phyloP scores from a whole-genome alignment of 2,888 invertebrate genomes.

The Chromoteleia sp. region DNA sequence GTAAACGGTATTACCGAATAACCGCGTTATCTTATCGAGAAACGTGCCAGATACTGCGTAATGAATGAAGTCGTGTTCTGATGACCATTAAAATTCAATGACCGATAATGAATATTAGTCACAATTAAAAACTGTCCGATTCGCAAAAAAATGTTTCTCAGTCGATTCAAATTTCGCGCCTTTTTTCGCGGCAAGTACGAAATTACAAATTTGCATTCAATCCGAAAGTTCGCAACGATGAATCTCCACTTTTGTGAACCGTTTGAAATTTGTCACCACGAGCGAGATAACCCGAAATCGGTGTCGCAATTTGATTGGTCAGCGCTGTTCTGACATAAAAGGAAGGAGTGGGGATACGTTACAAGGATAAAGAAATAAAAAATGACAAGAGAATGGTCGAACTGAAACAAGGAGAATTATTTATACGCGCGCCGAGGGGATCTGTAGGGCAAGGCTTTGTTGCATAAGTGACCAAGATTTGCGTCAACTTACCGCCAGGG shows the following conservation, averaged over 20 bases:
- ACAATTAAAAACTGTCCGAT: not conserved
- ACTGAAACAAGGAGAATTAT: not conserved
- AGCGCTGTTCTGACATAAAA: not conserved
- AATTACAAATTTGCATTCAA: no score
- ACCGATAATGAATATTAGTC: slow-evolving; percentile 33
- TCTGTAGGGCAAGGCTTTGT: slow-evolving; percentile 6
- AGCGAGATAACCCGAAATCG: no score
- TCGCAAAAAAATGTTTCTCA: no score
- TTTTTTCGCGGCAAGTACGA: no score
- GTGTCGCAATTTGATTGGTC: slow-evolving; percentile 20
- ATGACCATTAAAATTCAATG: slow-evolving; percentile 34
- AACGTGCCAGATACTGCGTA: slow-evolving; percentile 18
- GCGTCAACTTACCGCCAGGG: slow-evolving; percentile 78
- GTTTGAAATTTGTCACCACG: no score
- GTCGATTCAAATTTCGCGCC: not conserved
- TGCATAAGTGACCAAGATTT: not conserved
- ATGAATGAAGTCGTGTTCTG: slow-evolving; percentile 18
- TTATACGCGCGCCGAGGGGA: no score
- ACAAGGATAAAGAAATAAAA: not conserved
- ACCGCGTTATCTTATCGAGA: slow-evolving; percentile 44
- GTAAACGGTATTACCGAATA: slow-evolving; percentile 36
- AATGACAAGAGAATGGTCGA: not conserved
- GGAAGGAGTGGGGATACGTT: not conserved
- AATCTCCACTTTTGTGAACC: no score
- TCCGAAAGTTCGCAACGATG: no score